Evolutionary conservation across 2,113 vertebrate genomes (phyloP), one percentile per base, ranked within the genome.

Genomic region (Martes martes): DNA sequence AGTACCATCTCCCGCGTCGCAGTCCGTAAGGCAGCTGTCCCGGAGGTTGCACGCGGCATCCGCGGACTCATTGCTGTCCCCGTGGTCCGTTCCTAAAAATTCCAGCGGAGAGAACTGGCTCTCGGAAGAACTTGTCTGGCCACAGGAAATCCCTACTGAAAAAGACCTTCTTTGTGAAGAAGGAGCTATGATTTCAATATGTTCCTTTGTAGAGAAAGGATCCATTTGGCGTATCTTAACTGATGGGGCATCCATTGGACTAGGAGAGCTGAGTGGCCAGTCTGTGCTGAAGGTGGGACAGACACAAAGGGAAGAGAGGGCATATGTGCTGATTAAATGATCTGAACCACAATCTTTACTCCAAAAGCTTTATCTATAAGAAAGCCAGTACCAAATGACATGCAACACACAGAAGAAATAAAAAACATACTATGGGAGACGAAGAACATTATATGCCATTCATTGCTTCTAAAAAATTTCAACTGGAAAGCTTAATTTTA

Each of bases 251-350:
- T 99, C 99, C 99, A 99, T 97, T 0, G 99, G 99, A 96, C 99
- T 99, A 0, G 99, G 99, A 97, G 99, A 99, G 98, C 99, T 99
- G 97, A 99, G 99, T 0, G 99, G 99, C 99, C 99, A 99, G 18
- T 99, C 99, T 7, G 99, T 98, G 98, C 99, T 99, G 96, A 26
- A 97, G 95, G 94, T 67, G 31, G 86, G 42, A 98, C 94, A 14
- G 0, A 96, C 7, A 93, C 24, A 47, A 55, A 89, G 26, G 67
- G 3, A 21, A 19, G 19, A 76, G 50, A 50, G n/a, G 83, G 23
- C 81, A 24, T 36, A 65, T 0, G 3, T 15, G 3, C 14, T 50
- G 28, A 80, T 92, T 42, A 55, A 47, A 55, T 18, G 39, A 61
- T 59, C 2, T 78, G 47, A 91, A 42, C 19, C 19, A 33, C 10